Base-by-base conservation (phyloP, 2,888 invertebrate genomes). In the Erebia epiphron region DNA sequence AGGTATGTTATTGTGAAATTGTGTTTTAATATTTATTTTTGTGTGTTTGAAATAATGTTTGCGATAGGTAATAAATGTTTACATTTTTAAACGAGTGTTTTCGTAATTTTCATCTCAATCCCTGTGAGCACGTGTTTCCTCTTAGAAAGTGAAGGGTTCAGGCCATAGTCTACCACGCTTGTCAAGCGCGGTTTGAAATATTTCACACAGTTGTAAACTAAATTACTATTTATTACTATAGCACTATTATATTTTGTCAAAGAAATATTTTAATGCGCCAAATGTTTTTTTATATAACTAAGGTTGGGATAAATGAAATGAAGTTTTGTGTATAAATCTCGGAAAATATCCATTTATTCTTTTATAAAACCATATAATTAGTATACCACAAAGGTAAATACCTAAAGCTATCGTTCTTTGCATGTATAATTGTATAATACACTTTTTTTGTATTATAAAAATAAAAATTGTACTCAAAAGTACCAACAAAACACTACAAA, bases 361-460 rank as follows among this genome's bases (percentile, higher is more conserved):
- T 69, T 65, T 62, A 67, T 63, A 63, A 68, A 72, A 60, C 35
- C 72, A 76, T 77, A 75, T 71, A 72, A 76, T 75, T 73, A 68
- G 75, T 81, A 89, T 89, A 89, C 90, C 77, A 73, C 67, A 78
- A 76, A 81, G 89, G 91, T 90, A 91, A 81, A 81, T 82, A 78
- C 79, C 86, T 89, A 89, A 86, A 89, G 83, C 86, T 87, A 80
- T 80, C 21, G 14, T 49, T 67, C 66, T 67, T 66, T 66, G 56
- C 56, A 66, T 46, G n/a, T n/a, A n/a, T n/a, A n/a, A n/a, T 66
- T 66, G 41, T 60, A n/a, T n/a, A 56, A 56, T 66, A 66, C 63
- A 54, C 41, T 16, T 18, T 43, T 16, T 18, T 43, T 43, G 14
- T 54, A 21, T 43, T 16, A 18, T 66, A 66, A 58, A 26, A 56